Evolutionary conservation across 2,797 vertebrate genomes (phyloP).

Genomic region (Catostomus latipinnis): DNA sequence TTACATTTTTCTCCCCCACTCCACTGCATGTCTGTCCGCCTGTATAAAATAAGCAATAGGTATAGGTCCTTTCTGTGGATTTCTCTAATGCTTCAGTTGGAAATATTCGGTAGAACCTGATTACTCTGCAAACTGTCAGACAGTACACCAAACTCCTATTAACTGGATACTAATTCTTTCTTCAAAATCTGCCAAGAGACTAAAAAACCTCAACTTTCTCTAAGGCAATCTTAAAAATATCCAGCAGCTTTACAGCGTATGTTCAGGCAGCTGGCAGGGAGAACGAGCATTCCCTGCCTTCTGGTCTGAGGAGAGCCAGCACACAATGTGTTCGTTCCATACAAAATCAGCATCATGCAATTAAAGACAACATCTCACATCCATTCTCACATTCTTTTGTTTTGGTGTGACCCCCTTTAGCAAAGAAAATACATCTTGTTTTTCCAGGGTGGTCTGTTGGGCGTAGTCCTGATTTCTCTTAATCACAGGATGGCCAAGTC

Average conservation of each 20-base stretch:
- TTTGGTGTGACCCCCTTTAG: neutral
- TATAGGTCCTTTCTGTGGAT: neutral
- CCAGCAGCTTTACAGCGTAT: conserved; percentile 38
- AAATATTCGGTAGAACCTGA: conserved; percentile 16
- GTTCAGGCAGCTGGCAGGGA: conserved; percentile 36
- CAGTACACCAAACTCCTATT: conserved; percentile 25
- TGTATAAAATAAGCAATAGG: neutral
- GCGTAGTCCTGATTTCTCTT: neutral
- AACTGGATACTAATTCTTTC: conserved; percentile 27
- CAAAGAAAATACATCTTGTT: neutral
- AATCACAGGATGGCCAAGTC: conserved; percentile 4
- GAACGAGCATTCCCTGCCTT: conserved; percentile 20
- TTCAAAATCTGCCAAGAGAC: conserved; percentile 28
- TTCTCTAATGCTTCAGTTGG: neutral
- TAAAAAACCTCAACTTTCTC: conserved; percentile 33
- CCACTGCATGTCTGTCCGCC: neutral
- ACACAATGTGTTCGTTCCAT: conserved; percentile 12
- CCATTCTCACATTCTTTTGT: neutral
- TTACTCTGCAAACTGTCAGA: conserved; percentile 33
- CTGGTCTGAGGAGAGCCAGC: conserved; percentile 27
- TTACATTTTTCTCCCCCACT: no score
- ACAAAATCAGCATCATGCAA: conserved; percentile 24
- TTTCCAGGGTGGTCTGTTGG: conserved; percentile 15
- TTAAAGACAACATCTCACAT: conserved; percentile 23
- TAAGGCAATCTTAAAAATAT: conserved; percentile 42